Conservation (phyloP, 2,113 vertebrate species). For the Acrocephalus arundinaceus region DNA sequence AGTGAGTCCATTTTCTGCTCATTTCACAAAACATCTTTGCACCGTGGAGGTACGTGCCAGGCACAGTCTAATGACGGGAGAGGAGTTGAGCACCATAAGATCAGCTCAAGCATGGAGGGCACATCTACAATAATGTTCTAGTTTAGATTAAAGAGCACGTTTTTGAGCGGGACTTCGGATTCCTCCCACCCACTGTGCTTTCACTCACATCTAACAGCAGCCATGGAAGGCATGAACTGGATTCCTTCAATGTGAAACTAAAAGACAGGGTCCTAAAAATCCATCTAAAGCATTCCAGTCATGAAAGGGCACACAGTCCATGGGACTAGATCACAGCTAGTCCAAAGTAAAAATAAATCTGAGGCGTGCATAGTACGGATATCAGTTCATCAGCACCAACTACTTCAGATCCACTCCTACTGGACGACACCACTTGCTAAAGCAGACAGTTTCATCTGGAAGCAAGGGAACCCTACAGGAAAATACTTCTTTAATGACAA, state of each 20-base stretch:
- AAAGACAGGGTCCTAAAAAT: not conserved
- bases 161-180: not conserved
- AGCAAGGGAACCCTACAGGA: not conserved
- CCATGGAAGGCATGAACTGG: not conserved
- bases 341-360: not conserved
- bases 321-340: not conserved
- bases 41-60: not conserved
- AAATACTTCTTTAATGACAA: not conserved
- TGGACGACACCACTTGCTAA: not conserved
- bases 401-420: not conserved
- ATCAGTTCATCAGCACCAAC: not conserved
- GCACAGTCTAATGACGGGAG: not conserved
- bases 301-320: not conserved
- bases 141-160: not conserved
- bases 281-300: not conserved
- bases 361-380: accelerated
- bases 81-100: not conserved
- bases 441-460: not conserved
- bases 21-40: not conserved
- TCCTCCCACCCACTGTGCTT: not conserved
- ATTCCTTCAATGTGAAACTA: not conserved
- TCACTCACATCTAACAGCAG: not conserved
- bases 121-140: not conserved
- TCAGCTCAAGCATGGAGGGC: not conserved
- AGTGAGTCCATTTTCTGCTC: not conserved